Evolutionary conservation across 1,140 invertebrate genomes (phyloP).

Genomic region (Yoshiicerus persimilis): DNA sequence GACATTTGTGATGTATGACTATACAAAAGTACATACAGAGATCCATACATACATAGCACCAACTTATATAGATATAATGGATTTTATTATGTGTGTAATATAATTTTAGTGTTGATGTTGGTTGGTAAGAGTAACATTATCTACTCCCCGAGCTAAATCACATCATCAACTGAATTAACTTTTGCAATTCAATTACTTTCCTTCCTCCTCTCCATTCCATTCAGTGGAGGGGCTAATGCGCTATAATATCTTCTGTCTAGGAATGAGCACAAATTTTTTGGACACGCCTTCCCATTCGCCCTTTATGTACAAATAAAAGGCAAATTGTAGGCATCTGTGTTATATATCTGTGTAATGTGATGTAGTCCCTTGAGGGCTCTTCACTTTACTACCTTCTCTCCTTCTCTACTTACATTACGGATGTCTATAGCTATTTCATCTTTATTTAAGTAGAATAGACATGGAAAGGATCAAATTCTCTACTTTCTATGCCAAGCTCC

Average conservation of each 20-base stretch:
- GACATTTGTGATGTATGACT: not conserved
- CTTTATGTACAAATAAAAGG: not conserved
- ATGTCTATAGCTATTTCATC: no score
- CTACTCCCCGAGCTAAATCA: conserved; percentile 47
- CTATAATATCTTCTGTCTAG: not conserved
- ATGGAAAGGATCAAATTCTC: no score
- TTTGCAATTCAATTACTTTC: conserved; percentile 49
- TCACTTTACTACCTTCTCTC: not conserved
- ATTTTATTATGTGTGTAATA: not conserved
- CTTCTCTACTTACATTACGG: no score
- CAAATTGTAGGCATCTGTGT: not conserved
- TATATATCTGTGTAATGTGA: not conserved
- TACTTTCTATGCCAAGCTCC: no score
- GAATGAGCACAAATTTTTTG: not conserved
- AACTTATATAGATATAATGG: not conserved
- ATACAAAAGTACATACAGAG: not conserved
- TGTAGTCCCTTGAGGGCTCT: not conserved
- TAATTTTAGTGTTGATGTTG: not conserved
- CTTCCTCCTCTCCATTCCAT: not conserved
- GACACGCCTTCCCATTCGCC: not conserved
- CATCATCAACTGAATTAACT: conserved; percentile 49
- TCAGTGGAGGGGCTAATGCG: not conserved
- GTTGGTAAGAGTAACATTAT: conserved; percentile 31
- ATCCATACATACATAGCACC: not conserved
- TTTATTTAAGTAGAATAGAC: no score